Base-by-base conservation (phyloP, 2,113 vertebrate species). In the Aspidoscelis tigris region DNA sequence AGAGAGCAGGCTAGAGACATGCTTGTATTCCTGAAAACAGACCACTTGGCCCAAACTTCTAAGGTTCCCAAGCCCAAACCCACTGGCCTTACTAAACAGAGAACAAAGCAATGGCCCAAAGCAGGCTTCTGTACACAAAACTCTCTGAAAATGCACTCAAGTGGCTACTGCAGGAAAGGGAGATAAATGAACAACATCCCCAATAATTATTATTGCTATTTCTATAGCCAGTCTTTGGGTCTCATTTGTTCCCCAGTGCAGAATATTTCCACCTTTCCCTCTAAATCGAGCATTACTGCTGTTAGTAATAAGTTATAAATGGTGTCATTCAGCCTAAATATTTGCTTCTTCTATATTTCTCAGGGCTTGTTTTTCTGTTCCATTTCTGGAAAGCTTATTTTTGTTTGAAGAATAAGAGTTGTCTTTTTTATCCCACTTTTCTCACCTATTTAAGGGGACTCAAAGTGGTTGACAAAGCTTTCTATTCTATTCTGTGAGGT, bases 41-140 rank as follows among this genome's bases (percentile, higher is more conserved):
- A 84, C 20, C 71, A 55, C 2, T 47, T 84, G 82, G 76, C 76
- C 68, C 61, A 55, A 64, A 50, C 58, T 72, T 84, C 70, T 73
- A 73, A 73, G 20, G 21, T 72, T 73, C 68, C 58, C 21, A 33
- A 21, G 43, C 71, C 41, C 44, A 65, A 82, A 75, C 10, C 39
- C 69, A 50, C 47, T 79, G 76, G 76, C 41, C 43, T 26, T 10
- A 64, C n/a, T 65, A 43, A 55, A 84, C 7, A 18, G 43, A 53
- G 83, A 72, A 50, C 41, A 72, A 43, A 73, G 47, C 55, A 72
- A n/a, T 73, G 83, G 21, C 43, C n/a, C 4, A 64, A 76, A 76
- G 41, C 10, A 72, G 77, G 69, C 76, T 84, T 65, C 76, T 84
- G 44, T 79, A 43, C 10, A 20, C 6, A 11, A 68, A 79, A 18